Base-by-base conservation (phyloP, 2,888 invertebrate species). In the Xanthia icteritia region DNA sequence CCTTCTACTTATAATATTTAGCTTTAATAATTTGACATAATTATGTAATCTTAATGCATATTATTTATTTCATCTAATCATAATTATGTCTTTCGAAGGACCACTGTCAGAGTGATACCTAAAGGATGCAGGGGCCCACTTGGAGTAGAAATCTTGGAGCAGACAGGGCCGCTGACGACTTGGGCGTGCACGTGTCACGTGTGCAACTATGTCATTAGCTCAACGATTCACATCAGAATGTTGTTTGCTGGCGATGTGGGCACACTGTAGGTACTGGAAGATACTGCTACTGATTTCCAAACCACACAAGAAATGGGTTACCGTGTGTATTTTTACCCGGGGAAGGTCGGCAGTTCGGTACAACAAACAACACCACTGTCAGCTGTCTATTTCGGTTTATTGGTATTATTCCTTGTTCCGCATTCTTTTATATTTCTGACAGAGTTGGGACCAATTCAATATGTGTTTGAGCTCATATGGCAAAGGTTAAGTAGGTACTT, bases 401-500 rank as follows among this genome's bases (percentile, higher is more conserved):
- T 74, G 48, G 74, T 65, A 23, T 58, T 48, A 74, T 58, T 58
- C 74, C 48, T 73, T 42, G 42, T 78, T 58, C 74, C 75, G 36
- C 42, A 58, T 81, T 79, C 4, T 23, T 75, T 36, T 42, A 73
- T 56, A 77, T 56, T 23, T 39, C 3, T 51, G 39, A 39, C 56
- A 61, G 51, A 61, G 36, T 27, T n/a, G 15, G n/a, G 48, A 11
- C 31, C 42, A 78, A 81, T 58, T 58, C 23, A 36, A 78, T 58
- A 65, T 65, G 81, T 58, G 81, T 36, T 54, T 23, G 51, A 42
- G 72, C 39, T 78, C 74, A 56, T 48, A 42, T 78, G 74, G 42
- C 81, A 64, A 56, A 78, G 56, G 77, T 78, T 72, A 80, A 80
- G 76, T 58, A 58, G 27, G 31, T 42, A 81, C 17, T 78, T 73